Evolutionary conservation across 2,113 vertebrate species (phyloP), one percentile per base, ranked within the genome.

Genomic region (Carollia perspicillata): DNA sequence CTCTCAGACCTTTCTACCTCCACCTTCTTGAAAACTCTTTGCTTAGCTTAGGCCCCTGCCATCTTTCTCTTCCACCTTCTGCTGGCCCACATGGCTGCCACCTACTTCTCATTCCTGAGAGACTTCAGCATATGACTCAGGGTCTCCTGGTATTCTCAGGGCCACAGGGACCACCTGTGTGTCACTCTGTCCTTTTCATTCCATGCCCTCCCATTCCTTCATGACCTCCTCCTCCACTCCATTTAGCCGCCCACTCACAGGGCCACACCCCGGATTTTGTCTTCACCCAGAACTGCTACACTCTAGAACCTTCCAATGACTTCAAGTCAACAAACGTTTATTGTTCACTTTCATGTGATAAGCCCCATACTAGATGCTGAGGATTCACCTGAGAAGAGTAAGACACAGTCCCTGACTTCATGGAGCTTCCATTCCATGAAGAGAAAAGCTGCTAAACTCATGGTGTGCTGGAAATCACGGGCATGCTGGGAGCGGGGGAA

Each of bases 211-310:
- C 49, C 47, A n/a, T 5, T 13, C 30, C 51, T 55, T 42, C 20
- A 0, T 23, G 47, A 51, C 65, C 33, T 55, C 65, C 55, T 53
- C 66, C 28, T 83, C 78, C 26, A 13, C n/a, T 1, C 44, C 53
- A 30, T 22, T 71, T 42, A 58, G 53, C 65, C 60, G 42, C 44
- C 37, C 30, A 51, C 68, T 83, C 60, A 14, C 33, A 42, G 72
- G 47, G 65, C 78, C n/a, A n/a, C 53, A n/a, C 8, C 68, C 35
- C 2, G 6, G 89, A 49, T 33, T 63, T 84, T 49, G 84, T 90
- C 90, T 65, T 90, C 88, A 18, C 72, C 60, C 78, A 79, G 53
- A 83, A 84, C 58, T 66, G 11, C 60, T 89, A 30, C 58, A 75
- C 80, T 93, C 85, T 60, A 72, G 44, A 88, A 26, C 37, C 49